Base-by-base conservation (phyloP, 2,113 vertebrate species). In the Cynoglossus semilaevis region DNA sequence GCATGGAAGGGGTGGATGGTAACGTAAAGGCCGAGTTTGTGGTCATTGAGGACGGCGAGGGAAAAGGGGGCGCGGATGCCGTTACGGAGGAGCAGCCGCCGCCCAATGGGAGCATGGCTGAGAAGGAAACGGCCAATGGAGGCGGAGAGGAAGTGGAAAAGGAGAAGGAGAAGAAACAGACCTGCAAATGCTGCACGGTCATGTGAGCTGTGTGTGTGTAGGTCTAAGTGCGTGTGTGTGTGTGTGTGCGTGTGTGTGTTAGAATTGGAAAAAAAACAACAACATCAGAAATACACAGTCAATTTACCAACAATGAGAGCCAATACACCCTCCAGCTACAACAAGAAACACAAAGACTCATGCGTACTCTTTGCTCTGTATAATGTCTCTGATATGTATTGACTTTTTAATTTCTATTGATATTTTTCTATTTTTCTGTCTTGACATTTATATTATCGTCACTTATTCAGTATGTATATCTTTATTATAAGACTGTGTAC, bases 11-110 rank as follows among this genome's bases (percentile, higher is more conserved):
- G 1, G 85, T 73, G 44, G 88, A 88, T 41, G 94, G 93, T 62
- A 93, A 92, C 56, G 93, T 97, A 58, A 98, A 94, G 29, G 96
- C 96, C 0, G 96, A 98, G 91, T 92, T 97, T 52, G 95, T 98
- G 58, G 90, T 98, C 74, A 97, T 98, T 0, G 93, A 93, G 67
- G 96, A 97, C 0, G 88, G 92, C 1, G 94, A 95, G 73, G 89
- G 79, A 68, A 94, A 94, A 76, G 82, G 71, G 0, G 83, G 67
- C 0, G 89, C 78, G 29, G 88, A 85, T 43, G 93, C 84, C 1
- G 87, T 85, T 51, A 82, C 81, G 1, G 87, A 63, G 0, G 81
- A 85, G 44, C 89, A 91, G 15, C 87, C 91, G 0, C 94, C 96
- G 0, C 93, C 93, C 74, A 98, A 97, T 0, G 96, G 96, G 66